These are phyloP conservation scores for Seriola quinqueradiata DNA, from an alignment of 2,113 vertebrate species.

Conservation along the genomic window DNA sequence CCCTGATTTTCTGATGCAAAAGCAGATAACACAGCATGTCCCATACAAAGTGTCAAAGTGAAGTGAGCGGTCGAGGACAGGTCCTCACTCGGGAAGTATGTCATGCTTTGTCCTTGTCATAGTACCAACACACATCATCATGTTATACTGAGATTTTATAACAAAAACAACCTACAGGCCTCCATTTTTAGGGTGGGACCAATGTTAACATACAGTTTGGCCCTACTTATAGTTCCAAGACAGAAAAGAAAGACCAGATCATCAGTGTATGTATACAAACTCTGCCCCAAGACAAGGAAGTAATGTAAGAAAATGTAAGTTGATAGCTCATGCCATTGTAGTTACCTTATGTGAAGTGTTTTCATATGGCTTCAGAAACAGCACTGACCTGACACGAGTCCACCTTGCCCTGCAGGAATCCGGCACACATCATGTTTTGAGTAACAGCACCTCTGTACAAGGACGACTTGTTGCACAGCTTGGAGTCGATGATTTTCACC, in stretches of 20 bases:
- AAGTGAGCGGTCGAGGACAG: not conserved
- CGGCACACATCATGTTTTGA: conserved; percentile 94
- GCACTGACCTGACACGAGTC: conserved; percentile 94
- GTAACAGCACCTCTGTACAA: conserved; percentile 89
- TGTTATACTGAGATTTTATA: not conserved
- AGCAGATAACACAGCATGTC: not conserved
- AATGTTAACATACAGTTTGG: not conserved
- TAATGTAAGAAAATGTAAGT: conserved; percentile 16
- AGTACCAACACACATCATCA: not conserved
- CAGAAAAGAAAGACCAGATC: conserved; percentile 1
- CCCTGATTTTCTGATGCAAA: not conserved
- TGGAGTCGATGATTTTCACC: conserved; percentile 92
- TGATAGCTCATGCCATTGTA: conserved; percentile 20
- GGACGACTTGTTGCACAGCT: conserved; percentile 84
- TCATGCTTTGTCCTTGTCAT: not conserved
- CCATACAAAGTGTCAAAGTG: not conserved
- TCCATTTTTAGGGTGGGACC: conserved; percentile 26
- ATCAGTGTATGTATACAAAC: conserved; percentile 15
- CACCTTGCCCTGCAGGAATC: conserved; percentile 93
- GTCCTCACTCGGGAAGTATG: not conserved
- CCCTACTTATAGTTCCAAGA: not conserved
- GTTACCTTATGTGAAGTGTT: not conserved
- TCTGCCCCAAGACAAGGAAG: not conserved
- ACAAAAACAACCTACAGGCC: not conserved
- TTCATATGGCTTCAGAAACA: not conserved